These are phyloP conservation scores for Drosophila kanekoi DNA, from an alignment of 2,888 invertebrate genomes.

Conservation along the genomic window DNA sequence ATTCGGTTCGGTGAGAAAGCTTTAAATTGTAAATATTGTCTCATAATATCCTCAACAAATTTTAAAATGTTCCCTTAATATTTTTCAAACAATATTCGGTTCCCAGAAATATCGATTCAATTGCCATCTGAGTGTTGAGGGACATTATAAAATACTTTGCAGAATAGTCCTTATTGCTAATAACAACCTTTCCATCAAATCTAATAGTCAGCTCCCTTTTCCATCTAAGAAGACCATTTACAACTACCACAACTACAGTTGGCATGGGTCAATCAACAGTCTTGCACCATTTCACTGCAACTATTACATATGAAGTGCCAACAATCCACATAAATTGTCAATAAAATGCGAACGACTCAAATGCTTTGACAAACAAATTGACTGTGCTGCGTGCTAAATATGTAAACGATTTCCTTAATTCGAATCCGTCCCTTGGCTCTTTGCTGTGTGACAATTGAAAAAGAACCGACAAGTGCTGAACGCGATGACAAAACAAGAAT, in stretches of 20 bases:
- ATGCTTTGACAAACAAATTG: conserved; percentile 21
- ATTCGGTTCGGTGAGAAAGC: too few species aligned
- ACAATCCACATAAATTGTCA: conserved; percentile 49
- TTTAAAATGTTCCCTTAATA: too few species aligned
- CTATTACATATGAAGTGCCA: conserved; percentile 4
- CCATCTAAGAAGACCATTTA: too few species aligned
- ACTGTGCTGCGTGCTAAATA: conserved; percentile 43
- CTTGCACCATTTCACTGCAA: conserved; percentile 2
- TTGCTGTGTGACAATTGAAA: conserved; percentile 14
- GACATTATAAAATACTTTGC: not conserved
- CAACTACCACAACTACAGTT: too few species aligned
- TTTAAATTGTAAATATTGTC: too few species aligned
- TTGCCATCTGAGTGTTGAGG: too few species aligned
- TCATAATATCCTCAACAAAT: too few species aligned
- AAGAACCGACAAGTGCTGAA: conserved; percentile 6
- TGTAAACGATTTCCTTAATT: conserved; percentile 37
- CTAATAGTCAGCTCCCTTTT: not conserved
- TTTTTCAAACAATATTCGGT: too few species aligned
- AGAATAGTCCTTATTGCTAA: too few species aligned
- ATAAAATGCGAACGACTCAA: conserved; percentile 51
- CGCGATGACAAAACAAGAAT: conserved; percentile 22
- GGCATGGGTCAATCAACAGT: not conserved
- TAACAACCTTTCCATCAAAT: not conserved
- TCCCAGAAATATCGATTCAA: too few species aligned
- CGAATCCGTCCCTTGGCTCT: not conserved